Evolutionary conservation across 2,113 vertebrate genomes (phyloP), one percentile per base, ranked within the genome.

Genomic region (Salvator merianae): DNA sequence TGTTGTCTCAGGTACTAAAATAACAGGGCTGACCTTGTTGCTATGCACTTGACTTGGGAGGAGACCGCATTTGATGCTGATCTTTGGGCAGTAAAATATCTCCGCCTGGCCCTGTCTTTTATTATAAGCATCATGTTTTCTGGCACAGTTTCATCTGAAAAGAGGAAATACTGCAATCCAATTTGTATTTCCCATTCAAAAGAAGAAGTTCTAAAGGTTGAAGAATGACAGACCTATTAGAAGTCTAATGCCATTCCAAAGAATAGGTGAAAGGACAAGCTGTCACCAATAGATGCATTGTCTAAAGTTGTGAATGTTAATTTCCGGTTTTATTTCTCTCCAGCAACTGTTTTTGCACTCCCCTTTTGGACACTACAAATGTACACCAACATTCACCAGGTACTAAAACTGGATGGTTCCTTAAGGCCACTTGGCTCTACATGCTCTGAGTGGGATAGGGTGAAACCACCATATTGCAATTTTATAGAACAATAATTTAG

Each of bases 401-500:
- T 13, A 1, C 55, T 22, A 59, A 18, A 5, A 10, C 22, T 14
- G 38, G 74, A 7, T 20, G 7, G n/a, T n/a, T 62, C 43, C 72
- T 62, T 66, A 12, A 75, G 32, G 20, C 69, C 62, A 53, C n/a
- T 65, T 63, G 43, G 16, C 43, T 40, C 40, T 24, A 34, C n/a
- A 28, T 20, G 0, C 13, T 73, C 30, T 68, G 38, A 63, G 70
- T 32, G 36, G 81, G 28, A 55, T 63, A 30, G 69, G 28, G 32
- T 82, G 10, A 73, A 63, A 43, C 63, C 53, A 73, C 18, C 53
- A 36, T 12, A 7, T 59, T 73, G 62, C 36, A 73, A 38, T 82
- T 82, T 82, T 73, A 73, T 73, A 20, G 70, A 38, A 3, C 34
- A 73, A 73, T 73, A 73, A 82, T 82, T 82, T 82, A 73, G 20